phyloP scores from a whole-genome alignment of 2,888 invertebrate species.

The Tribolium freemani region DNA sequence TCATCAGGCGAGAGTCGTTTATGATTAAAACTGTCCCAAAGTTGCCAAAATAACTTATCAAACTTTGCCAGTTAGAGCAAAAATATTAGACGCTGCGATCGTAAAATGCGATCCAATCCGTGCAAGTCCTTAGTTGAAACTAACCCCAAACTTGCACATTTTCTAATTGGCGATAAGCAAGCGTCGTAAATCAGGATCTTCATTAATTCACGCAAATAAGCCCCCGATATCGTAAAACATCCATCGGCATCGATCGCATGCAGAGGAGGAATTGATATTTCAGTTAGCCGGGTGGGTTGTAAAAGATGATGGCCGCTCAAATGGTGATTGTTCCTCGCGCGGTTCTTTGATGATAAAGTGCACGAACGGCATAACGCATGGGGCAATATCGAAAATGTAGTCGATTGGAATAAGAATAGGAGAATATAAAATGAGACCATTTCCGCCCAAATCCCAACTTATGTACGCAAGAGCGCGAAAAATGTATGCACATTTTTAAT shows the following conservation, averaged over 20 bases:
- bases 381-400: conserved; percentile 61
- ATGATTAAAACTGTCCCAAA: conserved; percentile 32
- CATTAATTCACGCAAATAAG: conserved; percentile 45
- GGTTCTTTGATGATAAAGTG: conserved; percentile 61
- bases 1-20: conserved; percentile 19
- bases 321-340: conserved; percentile 60
- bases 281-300: conserved; percentile 40
- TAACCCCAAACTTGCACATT: conserved; percentile 3
- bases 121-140: conserved; percentile 18
- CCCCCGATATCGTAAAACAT: conserved; percentile 31
- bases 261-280: conserved; percentile 44
- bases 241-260: conserved; percentile 38
- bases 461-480: not conserved
- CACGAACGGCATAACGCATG: conserved; percentile 60
- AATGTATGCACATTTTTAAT: not conserved
- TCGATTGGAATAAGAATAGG: conserved; percentile 61
- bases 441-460: conserved; percentile 36
- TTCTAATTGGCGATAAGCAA: conserved; percentile 35
- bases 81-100: conserved; percentile 25
- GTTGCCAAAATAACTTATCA: conserved; percentile 34
- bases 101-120: conserved; percentile 20
- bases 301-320: conserved; percentile 56
- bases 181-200: conserved; percentile 49
- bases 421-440: conserved; percentile 58
- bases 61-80: conserved; percentile 17